Evolutionary conservation across 2,113 vertebrate genomes (phyloP), one percentile per base, ranked within the genome.

Genomic region (Vimba vimba): DNA sequence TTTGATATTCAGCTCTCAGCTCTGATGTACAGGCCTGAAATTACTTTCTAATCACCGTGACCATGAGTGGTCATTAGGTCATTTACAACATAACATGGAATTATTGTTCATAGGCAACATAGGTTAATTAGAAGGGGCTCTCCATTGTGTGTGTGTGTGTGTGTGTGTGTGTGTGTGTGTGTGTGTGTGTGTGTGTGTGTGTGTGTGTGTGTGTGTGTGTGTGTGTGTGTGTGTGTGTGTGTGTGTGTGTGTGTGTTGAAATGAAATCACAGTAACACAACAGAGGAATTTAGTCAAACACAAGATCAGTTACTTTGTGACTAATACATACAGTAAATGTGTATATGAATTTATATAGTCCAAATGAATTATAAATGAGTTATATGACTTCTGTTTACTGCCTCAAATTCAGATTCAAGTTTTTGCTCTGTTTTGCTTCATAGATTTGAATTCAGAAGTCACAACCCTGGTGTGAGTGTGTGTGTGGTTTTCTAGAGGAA

Each of bases 1-100:
- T 73, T 9, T n/a, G 12, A 27, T 52, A 52, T 76, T 52, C 45
- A 52, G n/a, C 45, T 76, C 43, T 76, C 2, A 76, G 73, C 73
- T 76, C 43, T 76, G 73, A 76, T 55, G 47, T 33, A 30, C 74
- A 33, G 47, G n/a, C 45, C 74, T 77, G 13, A 55, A 27, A 77
- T 77, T 55, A 30, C 47, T 27, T 74, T 77, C 47, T 77, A 77
- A 77, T 77, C 74, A 55, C n/a, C 27, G 74, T 77, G 74, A 4
- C 47, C 74, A 77, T 77, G 45, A 47, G 9, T 77, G 74, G 47
- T 55, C 74, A 52, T 21, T 77, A 55, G 71, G 43, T 74, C 71
- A 47, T 25, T 74, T 74, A 25, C 74, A 19, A 11, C 74, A 77
- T 77, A 77, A 52, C 45, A 77, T 55, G 6, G n/a, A 33, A 55